phyloP scores from a whole-genome alignment of 2,797 vertebrate genomes.

The Pseudomugil tenellus region DNA sequence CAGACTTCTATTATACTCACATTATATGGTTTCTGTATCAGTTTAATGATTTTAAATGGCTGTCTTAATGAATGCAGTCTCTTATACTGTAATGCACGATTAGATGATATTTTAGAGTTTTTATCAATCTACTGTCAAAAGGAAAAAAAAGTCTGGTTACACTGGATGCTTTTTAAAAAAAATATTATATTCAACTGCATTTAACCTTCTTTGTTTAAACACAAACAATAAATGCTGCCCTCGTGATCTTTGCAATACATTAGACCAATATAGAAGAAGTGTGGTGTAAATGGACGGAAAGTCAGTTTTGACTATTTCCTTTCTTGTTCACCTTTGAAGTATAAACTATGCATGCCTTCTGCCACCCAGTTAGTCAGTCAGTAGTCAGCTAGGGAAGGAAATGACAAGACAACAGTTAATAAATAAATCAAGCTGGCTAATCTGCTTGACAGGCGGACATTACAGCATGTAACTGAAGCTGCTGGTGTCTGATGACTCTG shows the following conservation, averaged over 20 bases:
- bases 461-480: slow-evolving; percentile 79
- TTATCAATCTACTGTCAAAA: neutral
- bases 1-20: slow-evolving; percentile 57
- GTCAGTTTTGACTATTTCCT: slow-evolving; percentile 30
- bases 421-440: slow-evolving; percentile 85
- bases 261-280: slow-evolving; percentile 3
- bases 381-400: slow-evolving; percentile 53
- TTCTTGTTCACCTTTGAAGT: slow-evolving; percentile 61
- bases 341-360: slow-evolving; percentile 30
- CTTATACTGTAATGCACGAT: slow-evolving; percentile 18
- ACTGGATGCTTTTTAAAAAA: neutral
- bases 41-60: slow-evolving; percentile 37
- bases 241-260: neutral
- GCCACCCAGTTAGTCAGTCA: slow-evolving; percentile 20
- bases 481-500: slow-evolving; percentile 79
- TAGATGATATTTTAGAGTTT: slow-evolving; percentile 27
- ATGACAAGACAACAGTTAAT: slow-evolving; percentile 78
- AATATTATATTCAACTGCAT: neutral
- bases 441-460: slow-evolving; percentile 77
- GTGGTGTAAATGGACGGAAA: slow-evolving; percentile 45
- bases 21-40: slow-evolving; percentile 64
- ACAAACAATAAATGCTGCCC: neutral
- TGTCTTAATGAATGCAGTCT: slow-evolving; percentile 33
- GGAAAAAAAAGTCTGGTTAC: neutral
- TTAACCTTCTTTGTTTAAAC: neutral